Evolutionary conservation across 2,797 vertebrate species (phyloP).

Genomic region (Gephyroberyx darwinii): DNA sequence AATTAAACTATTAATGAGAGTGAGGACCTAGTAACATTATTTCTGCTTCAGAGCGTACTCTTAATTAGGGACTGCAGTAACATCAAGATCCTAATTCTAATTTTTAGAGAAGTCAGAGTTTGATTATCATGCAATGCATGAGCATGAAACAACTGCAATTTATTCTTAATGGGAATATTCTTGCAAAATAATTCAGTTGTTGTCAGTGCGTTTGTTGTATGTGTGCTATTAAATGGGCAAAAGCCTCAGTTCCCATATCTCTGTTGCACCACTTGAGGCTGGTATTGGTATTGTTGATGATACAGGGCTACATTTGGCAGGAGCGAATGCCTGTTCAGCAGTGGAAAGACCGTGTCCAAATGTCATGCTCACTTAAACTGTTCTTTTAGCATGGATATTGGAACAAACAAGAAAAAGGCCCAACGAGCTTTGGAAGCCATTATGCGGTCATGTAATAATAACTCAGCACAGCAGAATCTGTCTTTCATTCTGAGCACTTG

Average conservation of each 20-base stretch:
- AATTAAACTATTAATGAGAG: constrained; percentile 62
- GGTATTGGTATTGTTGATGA: constrained; percentile 12
- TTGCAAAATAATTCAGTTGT: no score
- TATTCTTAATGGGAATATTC: not conserved
- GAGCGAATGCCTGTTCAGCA: constrained; percentile 27
- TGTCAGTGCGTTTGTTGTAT: no score
- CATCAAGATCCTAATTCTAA: constrained; percentile 1
- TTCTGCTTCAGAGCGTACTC: constrained; percentile 42
- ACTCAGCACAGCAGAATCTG: not conserved
- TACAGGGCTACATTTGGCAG: constrained; percentile 27
- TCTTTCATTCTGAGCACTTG: not conserved
- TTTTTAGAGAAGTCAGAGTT: not conserved
- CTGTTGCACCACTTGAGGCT: constrained; percentile 20
- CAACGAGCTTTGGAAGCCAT: constrained; percentile 12
- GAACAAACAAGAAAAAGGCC: constrained; percentile 5
- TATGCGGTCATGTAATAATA: constrained; percentile 2
- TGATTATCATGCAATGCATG: not conserved
- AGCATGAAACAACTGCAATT: not conserved
- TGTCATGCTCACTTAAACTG: constrained; percentile 13
- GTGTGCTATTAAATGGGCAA: no score
- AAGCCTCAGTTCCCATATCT: not conserved
- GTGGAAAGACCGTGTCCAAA: constrained; percentile 28
- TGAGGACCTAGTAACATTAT: constrained; percentile 52
- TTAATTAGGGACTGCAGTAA: constrained; percentile 41
- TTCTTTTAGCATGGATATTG: constrained; percentile 11